Base-by-base conservation (phyloP, 2,888 invertebrate genomes). In the Celastrina argiolus region DNA sequence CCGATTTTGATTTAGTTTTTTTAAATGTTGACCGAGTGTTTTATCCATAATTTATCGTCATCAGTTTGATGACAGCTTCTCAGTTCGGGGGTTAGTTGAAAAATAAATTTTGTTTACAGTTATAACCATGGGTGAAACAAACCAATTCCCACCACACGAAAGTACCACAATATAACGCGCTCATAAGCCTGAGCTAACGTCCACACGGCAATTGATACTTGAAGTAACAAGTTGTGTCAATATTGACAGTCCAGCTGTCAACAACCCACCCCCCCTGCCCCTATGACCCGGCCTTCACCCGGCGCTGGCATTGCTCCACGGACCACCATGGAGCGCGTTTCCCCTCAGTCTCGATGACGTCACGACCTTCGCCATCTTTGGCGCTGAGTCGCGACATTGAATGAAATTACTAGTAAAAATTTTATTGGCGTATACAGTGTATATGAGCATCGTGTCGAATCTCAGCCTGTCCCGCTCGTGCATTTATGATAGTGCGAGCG, bases 211-310 rank as follows among this genome's bases (percentile, higher is more conserved):
- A 14, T 22, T 51, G 51, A 51, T 51, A 51, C n/a, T n/a, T n/a
- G n/a, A n/a, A n/a, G n/a, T n/a, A n/a, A n/a, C 22, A 51, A 51
- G 12, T 26, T 14, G 51, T 26, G 51, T 22, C 51, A 51, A 51
- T 51, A 51, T 51, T 51, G 22, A 51, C 51, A 51, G 51, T 22
- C 12, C 22, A 5, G 16, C 51, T 22, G 26, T 51, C 51, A 51
- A 51, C 51, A 14, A 12, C 16, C 51, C 10, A 1, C 22, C 51
- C 22, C 22, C 4, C 51, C 2, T 4, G 42, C 63, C 63, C 45
- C 26, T 34, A 66, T 66, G 70, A 67, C 71, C 69, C 68, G 70
- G 39, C 69, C 69, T 71, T 70, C 69, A 71, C 69, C 71, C 67
- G 69, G 68, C 56, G 56, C 31, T 65, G 64, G 64, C 64, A 56